Conservation (phyloP, 2,113 vertebrate species). For the Paramormyrops kingsleyae region DNA sequence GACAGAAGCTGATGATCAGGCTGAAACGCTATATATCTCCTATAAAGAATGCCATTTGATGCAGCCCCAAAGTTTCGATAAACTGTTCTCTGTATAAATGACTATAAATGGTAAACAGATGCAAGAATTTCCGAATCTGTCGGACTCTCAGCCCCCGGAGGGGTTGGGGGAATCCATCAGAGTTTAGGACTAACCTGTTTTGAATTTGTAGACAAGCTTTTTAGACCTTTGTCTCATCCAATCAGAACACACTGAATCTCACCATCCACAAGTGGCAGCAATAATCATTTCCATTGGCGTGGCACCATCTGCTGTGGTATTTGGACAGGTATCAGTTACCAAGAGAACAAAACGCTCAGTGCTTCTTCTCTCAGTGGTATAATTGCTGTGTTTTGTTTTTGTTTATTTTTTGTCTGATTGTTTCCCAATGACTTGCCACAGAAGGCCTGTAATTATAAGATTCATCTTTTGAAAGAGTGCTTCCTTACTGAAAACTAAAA, state of each 20-base stretch:
- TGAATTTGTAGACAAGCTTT: slow-evolving; percentile 46
- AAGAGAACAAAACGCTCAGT: background rate
- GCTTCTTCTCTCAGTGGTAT: background rate
- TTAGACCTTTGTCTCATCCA: slow-evolving; percentile 33
- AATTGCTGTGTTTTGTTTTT: background rate
- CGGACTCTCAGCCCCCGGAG: slow-evolving; percentile 37
- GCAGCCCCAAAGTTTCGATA: slow-evolving; percentile 34
- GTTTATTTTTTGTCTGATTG: background rate
- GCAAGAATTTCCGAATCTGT: slow-evolving; percentile 36
- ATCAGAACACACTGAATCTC: slow-evolving; percentile 23
- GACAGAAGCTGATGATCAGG: slow-evolving; percentile 37
- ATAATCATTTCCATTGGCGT: slow-evolving; percentile 6
- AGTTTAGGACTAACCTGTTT: slow-evolving; percentile 45
- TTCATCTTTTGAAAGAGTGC: background rate
- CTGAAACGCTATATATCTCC: slow-evolving; percentile 25
- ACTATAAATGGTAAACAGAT: slow-evolving; percentile 52
- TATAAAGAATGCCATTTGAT: slow-evolving; percentile 26
- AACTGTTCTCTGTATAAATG: slow-evolving; percentile 45
- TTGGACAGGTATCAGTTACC: slow-evolving; percentile 2
- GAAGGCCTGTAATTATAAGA: background rate
- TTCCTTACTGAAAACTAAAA: background rate
- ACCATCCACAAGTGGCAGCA: slow-evolving; percentile 17
- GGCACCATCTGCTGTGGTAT: background rate
- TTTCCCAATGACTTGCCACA: background rate
- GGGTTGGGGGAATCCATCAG: slow-evolving; percentile 37